phyloP scores from a whole-genome alignment of 2,113 vertebrate genomes.

The Recurvirostra avosetta region DNA sequence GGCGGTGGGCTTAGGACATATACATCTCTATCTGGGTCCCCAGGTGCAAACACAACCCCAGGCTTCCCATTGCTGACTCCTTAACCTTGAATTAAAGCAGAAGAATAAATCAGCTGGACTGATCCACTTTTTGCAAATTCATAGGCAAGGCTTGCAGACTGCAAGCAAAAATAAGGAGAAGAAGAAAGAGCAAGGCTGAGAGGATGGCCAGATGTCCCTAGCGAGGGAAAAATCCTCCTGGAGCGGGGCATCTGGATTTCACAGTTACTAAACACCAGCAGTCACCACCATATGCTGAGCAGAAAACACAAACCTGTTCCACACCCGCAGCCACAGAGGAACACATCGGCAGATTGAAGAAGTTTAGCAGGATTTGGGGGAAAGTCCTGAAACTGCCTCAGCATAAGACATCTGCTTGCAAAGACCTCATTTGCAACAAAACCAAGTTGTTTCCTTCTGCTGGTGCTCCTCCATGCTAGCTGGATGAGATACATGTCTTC shows the following conservation, averaged over 20 bases:
- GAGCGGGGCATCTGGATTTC: constrained; percentile 62
- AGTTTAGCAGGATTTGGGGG: constrained; percentile 4
- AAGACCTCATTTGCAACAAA: background rate
- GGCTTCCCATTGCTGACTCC: background rate
- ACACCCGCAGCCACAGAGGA: background rate
- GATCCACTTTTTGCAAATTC: background rate
- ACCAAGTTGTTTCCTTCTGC: background rate
- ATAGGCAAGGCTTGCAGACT: background rate
- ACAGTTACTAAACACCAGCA: constrained; percentile 56
- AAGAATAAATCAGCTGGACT: background rate
- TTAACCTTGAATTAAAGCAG: background rate
- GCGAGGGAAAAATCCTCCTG: constrained; percentile 41
- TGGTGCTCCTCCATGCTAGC: background rate
- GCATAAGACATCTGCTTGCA: background rate
- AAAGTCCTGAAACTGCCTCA: constrained; percentile 7
- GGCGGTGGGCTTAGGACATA: background rate
- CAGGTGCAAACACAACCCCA: background rate
- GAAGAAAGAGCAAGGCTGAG: background rate
- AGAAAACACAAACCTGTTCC: constrained; percentile 49
- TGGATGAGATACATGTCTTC: background rate
- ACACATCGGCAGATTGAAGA: background rate
- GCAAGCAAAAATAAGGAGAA: background rate
- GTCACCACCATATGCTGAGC: constrained; percentile 53
- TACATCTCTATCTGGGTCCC: background rate
- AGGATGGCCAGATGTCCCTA: constrained; percentile 47